Conservation (phyloP, 64 coral and sea anemone genomes). For the Pachyseris speciosa region DNA sequence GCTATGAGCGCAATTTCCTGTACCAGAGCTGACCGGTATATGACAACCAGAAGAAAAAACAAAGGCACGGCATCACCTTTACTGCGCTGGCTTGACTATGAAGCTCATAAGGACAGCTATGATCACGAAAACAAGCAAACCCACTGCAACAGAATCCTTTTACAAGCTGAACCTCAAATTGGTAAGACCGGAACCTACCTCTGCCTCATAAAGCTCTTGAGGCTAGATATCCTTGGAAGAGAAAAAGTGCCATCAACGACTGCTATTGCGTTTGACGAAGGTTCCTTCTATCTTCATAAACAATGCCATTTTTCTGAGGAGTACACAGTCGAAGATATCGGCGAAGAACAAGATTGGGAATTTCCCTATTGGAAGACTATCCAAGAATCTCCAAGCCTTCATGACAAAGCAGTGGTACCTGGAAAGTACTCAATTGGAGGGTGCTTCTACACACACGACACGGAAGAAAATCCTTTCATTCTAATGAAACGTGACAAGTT, state of each 20-base stretch:
- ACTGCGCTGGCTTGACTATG: slow-evolving; percentile 21
- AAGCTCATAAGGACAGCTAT: slow-evolving; percentile 13
- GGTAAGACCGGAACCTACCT: slow-evolving; percentile 48
- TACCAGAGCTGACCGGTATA: slow-evolving; percentile 19
- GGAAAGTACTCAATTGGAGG: slow-evolving; percentile 56
- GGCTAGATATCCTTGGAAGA: background rate
- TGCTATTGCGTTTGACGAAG: background rate
- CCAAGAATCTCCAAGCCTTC: slow-evolving; percentile 30
- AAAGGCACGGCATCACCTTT: background rate
- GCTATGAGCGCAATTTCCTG: slow-evolving; percentile 5
- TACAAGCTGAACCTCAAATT: slow-evolving; percentile 55
- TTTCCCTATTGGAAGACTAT: slow-evolving; percentile 74
- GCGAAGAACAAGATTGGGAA: background rate
- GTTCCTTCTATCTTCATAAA: background rate
- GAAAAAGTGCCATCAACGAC: background rate
- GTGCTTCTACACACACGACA: slow-evolving; percentile 26
- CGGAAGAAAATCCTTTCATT: slow-evolving; percentile 15
- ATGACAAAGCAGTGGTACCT: background rate
- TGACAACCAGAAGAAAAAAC: background rate
- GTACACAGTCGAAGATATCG: too few species aligned
- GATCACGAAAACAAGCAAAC: background rate
- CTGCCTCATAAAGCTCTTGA: slow-evolving; percentile 17
- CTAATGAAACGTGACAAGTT: background rate
- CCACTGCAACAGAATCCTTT: slow-evolving; percentile 38
- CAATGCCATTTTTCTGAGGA: background rate